phyloP scores from a whole-genome alignment of 2,113 vertebrate species.

The Macquaria ambigua region DNA sequence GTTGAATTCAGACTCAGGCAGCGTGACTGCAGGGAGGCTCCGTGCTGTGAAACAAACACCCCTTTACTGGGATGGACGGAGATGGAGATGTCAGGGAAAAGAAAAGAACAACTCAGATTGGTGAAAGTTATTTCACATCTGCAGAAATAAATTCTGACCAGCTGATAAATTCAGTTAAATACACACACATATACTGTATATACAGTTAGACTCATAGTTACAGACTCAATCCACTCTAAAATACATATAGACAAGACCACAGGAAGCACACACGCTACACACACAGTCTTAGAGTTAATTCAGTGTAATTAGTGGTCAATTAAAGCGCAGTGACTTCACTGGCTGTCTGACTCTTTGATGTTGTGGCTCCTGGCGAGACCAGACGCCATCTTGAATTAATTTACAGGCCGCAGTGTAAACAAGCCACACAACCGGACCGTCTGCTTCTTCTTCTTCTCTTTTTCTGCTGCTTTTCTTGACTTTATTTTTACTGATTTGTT shows the following conservation, averaged over 20 bases:
- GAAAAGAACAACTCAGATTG: background rate
- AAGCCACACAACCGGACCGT: constrained; percentile 73
- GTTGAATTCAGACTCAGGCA: background rate
- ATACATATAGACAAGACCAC: background rate
- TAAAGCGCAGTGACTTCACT: constrained; percentile 86
- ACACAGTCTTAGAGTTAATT: constrained; percentile 76
- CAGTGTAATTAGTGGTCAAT: constrained; percentile 90
- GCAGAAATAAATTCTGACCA: background rate
- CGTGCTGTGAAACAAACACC: background rate
- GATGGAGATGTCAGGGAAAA: background rate
- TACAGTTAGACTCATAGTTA: background rate
- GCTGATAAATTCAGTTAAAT: background rate
- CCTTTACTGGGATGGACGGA: background rate
- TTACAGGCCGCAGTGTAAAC: constrained; percentile 88
- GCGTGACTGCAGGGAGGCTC: background rate
- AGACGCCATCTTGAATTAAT: constrained; percentile 93
- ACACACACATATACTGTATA: background rate
- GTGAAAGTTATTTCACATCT: background rate
- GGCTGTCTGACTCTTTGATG: constrained; percentile 87
- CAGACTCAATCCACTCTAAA: background rate
- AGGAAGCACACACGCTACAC: constrained; percentile 21
- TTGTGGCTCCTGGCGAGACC: constrained; percentile 83
- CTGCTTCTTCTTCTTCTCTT: constrained; percentile 67
- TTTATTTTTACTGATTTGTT: constrained; percentile 27
- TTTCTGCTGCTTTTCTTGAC: constrained; percentile 54